Base-by-base conservation (phyloP, 53 echinoderm and acorn worm genomes). In the Temnopleurus reevesii region DNA sequence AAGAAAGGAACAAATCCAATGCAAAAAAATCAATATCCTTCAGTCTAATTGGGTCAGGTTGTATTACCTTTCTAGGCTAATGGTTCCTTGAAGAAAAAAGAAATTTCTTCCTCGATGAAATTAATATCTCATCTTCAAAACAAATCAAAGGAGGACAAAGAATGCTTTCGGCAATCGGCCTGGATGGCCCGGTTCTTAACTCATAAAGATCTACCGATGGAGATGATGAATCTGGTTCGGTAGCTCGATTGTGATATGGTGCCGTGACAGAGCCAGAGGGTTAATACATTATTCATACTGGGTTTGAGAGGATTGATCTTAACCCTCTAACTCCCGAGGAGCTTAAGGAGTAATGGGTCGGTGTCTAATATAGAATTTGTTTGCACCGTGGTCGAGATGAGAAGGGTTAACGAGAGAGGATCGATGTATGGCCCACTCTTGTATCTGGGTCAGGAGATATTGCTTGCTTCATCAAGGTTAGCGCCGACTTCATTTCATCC, bases 121-220 rank as follows among this genome's bases (percentile, higher is more conserved):
- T 71, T 71, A 71, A 71, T 71, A 8, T 71, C 71, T 71, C 71
- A 71, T 71, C 41, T 41, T 71, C 71, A 36, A 43, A 71, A 71
- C 41, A 38, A 71, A 30, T 71, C 71, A 43, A 21, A 38, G 71
- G 7, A 21, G 41, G 41, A n/a, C 71, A 71, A 8, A n/a, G 71
- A 23, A 19, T 10, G n/a, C 71, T 17, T 17, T 0, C 33, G 12
- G 31, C 10, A 34, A 34, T 38, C 41, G 41, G 2, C 21, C 21
- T 71, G 71, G 41, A 71, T 41, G 71, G 41, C 9, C 4, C 17
- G 38, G 1, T 5, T 71, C 41, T 41, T 43, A 41, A 63, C 63
- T 63, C 63, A 29, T 33, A 33, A 33, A 15, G 33, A 63, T 29
- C 17, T 0, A 5, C 34, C 13, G 63, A 31, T 3, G 8, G 13